Evolutionary conservation across 2,797 vertebrate genomes (phyloP), one percentile per base, ranked within the genome.

Genomic region (Odontamblyopus rebecca): DNA sequence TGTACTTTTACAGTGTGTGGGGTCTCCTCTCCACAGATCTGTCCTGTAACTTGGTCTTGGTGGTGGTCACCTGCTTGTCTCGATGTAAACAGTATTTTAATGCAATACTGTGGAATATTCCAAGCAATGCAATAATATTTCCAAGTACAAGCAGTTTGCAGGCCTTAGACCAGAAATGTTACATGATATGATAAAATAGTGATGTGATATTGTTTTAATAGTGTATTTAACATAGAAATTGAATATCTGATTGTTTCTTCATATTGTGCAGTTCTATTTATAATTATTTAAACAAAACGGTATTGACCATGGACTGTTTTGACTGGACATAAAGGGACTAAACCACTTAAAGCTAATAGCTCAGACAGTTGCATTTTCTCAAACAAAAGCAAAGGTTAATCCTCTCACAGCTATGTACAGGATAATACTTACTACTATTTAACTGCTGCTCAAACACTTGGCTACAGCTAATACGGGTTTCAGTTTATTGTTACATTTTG

Each of bases 371-470:
- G 13, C 2, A 48, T 26, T 50, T 65, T 16, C 41, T 65, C 35
- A 16, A 48, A 65, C 63, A 65, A 65, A 65, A 65, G 63, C 41
- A 38, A 64, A 64, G 35, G n/a, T 64, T 48, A 41, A 48, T 64
- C 62, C 38, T 48, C 23, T 27, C 41, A 50, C n/a, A 12, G 16
- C 61, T 41, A 41, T 23, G 35, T 23, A 38, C 4, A 8, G 18
- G 7, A 26, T 26, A 26, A 11, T 56, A 23, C 9, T 26, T 26
- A 26, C 54, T 26, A 26, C 53, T 16, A 23, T 11, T 8, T n/a
- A n/a, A 23, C 53, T 23, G 2, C 0, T 44, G 11, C 41, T 41
- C 50, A 51, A 50, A 50, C 48, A 51, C 5, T 3, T 16, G 3
- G 12, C 4, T 18, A 50, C 48, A 50, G 50, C 50, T 19, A 19